A percentile compares a stretch with the other conserved stretches of the same genome.
Evolutionary conservation across 2,113 vertebrate genomes (phyloP).

Genomic region (Cervus canadensis): DNA sequence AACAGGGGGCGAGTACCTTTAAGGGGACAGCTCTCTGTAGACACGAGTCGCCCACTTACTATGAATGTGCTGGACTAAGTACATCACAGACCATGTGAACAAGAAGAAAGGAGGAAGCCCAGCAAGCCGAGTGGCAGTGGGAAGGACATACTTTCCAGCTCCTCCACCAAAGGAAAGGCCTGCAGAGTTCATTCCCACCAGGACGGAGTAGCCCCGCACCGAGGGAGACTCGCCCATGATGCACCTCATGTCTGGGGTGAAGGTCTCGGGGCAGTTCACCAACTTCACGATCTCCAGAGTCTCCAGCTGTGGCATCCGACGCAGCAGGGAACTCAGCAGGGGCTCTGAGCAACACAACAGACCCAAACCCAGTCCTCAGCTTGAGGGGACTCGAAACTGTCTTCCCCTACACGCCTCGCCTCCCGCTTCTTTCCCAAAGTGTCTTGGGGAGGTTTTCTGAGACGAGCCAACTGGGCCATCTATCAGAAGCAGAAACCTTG

Average conservation of each 20-base stretch:
- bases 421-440: neutral
- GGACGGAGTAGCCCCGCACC: slow-evolving; percentile 89
- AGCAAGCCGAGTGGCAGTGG: neutral
- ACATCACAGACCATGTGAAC: neutral
- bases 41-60: too few relatives aligned
- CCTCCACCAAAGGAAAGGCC: slow-evolving; percentile 94
- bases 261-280: slow-evolving; percentile 96
- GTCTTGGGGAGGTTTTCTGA: neutral
- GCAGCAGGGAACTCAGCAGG: slow-evolving; percentile 89
- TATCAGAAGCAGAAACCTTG: slow-evolving; percentile 27
- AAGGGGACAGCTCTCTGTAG: neutral
- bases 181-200: slow-evolving; percentile 97
- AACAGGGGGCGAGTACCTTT: neutral
- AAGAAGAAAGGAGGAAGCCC: neutral
- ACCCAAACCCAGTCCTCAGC: neutral
- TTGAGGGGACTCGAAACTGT: neutral
- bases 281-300: slow-evolving; percentile 92
- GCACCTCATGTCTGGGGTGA: slow-evolving; percentile 93
- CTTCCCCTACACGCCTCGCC: neutral
- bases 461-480: neutral
- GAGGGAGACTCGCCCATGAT: slow-evolving; percentile 94
- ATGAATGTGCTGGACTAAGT: neutral
- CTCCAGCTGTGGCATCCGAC: slow-evolving; percentile 91
- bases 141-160: slow-evolving; percentile 91
- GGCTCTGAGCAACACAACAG: slow-evolving; percentile 84